Evolutionary conservation across 2,113 vertebrate species (phyloP).

Genomic region (Cephalopterus ornatus): DNA sequence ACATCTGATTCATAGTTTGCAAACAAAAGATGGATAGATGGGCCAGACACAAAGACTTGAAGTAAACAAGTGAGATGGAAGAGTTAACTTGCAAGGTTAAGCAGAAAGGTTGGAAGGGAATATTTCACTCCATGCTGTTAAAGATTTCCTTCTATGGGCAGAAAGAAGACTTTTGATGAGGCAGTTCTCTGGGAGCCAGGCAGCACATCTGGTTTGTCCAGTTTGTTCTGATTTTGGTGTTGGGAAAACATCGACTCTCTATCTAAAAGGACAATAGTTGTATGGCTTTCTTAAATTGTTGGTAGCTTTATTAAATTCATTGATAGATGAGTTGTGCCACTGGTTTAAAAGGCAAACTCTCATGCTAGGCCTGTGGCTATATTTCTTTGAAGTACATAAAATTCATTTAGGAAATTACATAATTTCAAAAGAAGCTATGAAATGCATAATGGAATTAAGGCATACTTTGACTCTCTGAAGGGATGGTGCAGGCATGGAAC

Average conservation of each 20-base stretch:
- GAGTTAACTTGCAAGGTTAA: not conserved
- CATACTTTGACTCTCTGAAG: not conserved
- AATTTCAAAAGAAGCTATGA: constrained; percentile 18
- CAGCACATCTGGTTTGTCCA: not conserved
- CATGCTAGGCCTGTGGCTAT: not conserved
- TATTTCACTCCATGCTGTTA: not conserved
- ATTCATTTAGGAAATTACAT: constrained; percentile 7
- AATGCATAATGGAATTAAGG: not conserved
- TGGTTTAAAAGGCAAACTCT: not conserved
- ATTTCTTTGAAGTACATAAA: constrained; percentile 23
- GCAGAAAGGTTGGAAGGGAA: not conserved
- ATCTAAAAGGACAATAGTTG: not conserved
- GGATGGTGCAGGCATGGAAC: not conserved
- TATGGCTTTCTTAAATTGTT: not conserved
- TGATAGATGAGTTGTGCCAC: not conserved
- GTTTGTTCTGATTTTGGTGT: not conserved
- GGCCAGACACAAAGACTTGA: not conserved
- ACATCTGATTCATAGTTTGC: not conserved
- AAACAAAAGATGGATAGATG: not conserved
- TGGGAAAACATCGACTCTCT: not conserved
- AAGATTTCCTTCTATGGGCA: not conserved
- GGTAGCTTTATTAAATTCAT: not conserved
- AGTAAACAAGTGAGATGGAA: not conserved
- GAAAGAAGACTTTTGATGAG: not conserved
- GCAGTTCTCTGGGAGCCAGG: not conserved